Conservation (phyloP, 2,888 invertebrate species). For the Rhagonycha fulva region DNA sequence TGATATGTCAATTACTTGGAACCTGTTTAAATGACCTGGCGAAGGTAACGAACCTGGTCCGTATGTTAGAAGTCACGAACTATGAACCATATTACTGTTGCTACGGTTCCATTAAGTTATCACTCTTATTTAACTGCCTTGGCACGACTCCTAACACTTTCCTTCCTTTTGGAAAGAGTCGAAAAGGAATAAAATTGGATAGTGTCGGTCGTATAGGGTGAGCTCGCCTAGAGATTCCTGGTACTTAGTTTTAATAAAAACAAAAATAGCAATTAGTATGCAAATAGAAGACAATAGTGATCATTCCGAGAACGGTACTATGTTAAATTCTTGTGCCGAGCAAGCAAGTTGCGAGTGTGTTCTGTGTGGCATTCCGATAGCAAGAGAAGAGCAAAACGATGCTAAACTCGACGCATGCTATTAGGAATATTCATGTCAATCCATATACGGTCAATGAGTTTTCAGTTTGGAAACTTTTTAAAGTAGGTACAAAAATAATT, state of each 20-base stretch:
- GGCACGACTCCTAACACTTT: conserved; percentile 29
- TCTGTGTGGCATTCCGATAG: conserved; percentile 28
- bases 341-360: conserved; percentile 16
- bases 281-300: conserved; percentile 30
- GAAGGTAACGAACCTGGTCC: conserved; percentile 39
- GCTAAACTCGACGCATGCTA: conserved; percentile 28
- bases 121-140: conserved; percentile 29
- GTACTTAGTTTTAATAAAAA: neutral
- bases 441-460: conserved; percentile 24
- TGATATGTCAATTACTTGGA: conserved; percentile 50
- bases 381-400: conserved; percentile 22
- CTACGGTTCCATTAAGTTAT: conserved; percentile 27
- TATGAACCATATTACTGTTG: conserved; percentile 41
- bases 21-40: conserved; percentile 46
- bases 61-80: conserved; percentile 42
- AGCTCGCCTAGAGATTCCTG: neutral
- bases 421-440: conserved; percentile 29
- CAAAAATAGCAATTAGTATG: conserved; percentile 28
- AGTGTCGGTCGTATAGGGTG: neutral
- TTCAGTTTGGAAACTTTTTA: conserved; percentile 14
- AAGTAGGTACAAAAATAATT: neutral
- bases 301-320: conserved; percentile 27
- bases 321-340: conserved; percentile 23
- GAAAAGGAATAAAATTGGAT: neutral
- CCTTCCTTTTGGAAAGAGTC: neutral